A percentile compares a stretch with the other conserved stretches of the same genome.
Evolutionary conservation across 2,113 vertebrate genomes (phyloP).

Genomic region (Anser cygnoides): DNA sequence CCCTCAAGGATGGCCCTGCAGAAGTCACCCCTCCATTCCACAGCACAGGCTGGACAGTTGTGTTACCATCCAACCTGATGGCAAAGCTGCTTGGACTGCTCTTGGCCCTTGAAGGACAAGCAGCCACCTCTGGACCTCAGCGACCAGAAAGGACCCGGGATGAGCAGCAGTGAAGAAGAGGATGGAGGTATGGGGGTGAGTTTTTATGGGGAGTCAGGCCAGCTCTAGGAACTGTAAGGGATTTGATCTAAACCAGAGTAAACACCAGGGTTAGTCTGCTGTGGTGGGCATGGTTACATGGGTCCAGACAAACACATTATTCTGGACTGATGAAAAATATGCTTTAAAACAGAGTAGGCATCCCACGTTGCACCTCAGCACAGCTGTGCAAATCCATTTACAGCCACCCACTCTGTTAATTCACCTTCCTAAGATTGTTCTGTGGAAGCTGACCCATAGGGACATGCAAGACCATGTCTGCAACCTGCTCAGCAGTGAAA

Average conservation of each 20-base stretch:
- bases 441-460: accelerated
- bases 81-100: neutral
- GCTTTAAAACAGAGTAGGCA: accelerated
- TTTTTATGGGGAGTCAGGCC: neutral
- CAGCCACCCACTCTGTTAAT: neutral
- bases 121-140: neutral
- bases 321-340: neutral
- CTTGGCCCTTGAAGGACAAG: neutral
- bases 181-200: neutral
- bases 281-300: accelerated
- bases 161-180: neutral
- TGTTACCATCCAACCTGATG: neutral
- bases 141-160: neutral
- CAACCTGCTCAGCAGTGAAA: neutral
- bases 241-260: neutral
- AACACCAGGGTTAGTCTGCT: neutral
- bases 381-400: neutral
- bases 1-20: neutral
- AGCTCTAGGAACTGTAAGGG: neutral
- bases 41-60: accelerated
- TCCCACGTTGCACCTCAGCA: neutral
- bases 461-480: accelerated
- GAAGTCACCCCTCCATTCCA: neutral
- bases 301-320: accelerated
- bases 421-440: neutral